phyloP scores from a whole-genome alignment of 1,140 invertebrate species.

The Leptonema lineaticorne region DNA sequence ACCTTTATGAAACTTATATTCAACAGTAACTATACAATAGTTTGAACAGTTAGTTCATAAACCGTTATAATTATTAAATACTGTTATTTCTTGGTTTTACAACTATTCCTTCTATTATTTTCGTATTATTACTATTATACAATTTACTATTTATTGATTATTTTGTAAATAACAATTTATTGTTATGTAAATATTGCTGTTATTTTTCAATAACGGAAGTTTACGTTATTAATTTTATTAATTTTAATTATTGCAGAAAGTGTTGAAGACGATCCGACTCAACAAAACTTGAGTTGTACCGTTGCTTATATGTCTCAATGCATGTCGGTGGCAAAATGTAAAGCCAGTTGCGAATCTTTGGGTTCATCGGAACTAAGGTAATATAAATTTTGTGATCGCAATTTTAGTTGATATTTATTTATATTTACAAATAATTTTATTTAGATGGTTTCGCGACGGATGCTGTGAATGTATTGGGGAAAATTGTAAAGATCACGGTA shows the following conservation, averaged over 20 bases:
- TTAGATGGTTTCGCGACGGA: conserved; percentile 92
- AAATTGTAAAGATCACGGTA: conserved; percentile 89
- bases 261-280: conserved; percentile 63
- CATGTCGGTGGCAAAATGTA: conserved; percentile 86
- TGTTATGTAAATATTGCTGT: too few relatives aligned
- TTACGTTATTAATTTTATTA: conserved; percentile 16
- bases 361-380: conserved; percentile 71
- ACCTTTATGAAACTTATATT: too few relatives aligned
- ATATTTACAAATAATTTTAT: conserved; percentile 59
- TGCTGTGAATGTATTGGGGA: conserved; percentile 93
- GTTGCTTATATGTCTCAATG: conserved; percentile 91
- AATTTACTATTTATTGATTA: too few relatives aligned
- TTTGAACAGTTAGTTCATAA: too few relatives aligned
- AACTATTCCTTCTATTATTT: too few relatives aligned
- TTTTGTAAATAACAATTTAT: too few relatives aligned
- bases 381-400: not conserved
- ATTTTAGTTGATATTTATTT: not conserved
- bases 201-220: too few relatives aligned
- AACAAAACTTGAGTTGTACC: conserved; percentile 79
- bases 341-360: conserved; percentile 72
- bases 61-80: too few relatives aligned
- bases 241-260: conserved; percentile 57
- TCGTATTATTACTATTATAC: too few relatives aligned
- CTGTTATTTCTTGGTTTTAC: too few relatives aligned
- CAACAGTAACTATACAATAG: too few relatives aligned